These are phyloP conservation scores for Anser cygnoides DNA, from an alignment of 2,113 vertebrate species.

Conservation along the genomic window DNA sequence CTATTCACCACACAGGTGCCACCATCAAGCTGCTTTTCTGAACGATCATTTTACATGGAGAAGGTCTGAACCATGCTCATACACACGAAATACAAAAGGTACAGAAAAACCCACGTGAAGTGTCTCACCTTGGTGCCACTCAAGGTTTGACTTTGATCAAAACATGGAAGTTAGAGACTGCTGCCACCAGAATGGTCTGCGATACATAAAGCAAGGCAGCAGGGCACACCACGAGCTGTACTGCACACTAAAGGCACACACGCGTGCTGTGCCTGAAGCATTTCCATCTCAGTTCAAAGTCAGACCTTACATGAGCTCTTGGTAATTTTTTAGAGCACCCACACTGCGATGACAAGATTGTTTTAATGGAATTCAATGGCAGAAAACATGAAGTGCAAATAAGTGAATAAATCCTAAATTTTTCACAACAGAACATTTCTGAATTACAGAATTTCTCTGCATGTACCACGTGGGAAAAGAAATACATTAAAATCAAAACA, in stretches of 20 bases:
- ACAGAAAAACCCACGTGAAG: background rate
- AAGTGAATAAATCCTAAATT: background rate
- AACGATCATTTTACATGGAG: accelerated
- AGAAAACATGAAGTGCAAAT: background rate
- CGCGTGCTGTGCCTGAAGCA: background rate
- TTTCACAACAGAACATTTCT: background rate
- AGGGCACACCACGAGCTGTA: background rate
- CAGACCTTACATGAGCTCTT: background rate
- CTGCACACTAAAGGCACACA: background rate
- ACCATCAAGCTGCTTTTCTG: background rate
- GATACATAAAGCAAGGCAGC: accelerated
- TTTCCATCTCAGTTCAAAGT: background rate
- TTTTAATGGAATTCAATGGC: background rate
- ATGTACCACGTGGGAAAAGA: background rate
- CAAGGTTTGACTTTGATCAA: background rate
- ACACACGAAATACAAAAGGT: accelerated
- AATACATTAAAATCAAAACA: background rate
- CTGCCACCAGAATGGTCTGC: accelerated
- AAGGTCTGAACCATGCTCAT: background rate
- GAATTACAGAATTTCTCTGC: background rate
- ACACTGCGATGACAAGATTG: background rate
- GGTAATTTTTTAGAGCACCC: background rate
- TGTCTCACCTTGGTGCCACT: accelerated
- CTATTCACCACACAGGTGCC: background rate
- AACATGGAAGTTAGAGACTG: accelerated